Conservation (phyloP, 2,888 invertebrate genomes). For the Apantesis nais region DNA sequence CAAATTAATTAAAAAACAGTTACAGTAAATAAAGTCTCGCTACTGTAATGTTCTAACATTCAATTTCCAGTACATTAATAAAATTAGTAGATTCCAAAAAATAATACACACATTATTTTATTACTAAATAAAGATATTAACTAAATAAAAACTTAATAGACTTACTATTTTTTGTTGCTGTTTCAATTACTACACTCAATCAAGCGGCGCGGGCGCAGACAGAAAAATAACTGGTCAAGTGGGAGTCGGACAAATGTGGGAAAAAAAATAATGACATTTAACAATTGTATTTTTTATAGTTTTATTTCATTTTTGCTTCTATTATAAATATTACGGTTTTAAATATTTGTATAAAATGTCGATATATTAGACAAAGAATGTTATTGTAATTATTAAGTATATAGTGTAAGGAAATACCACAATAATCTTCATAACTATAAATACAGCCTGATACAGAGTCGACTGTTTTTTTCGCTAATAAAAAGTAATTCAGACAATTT, state of each 20-base stretch:
- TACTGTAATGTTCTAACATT: constrained; percentile 6
- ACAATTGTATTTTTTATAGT: background rate
- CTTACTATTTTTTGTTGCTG: constrained; percentile 32
- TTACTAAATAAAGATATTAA: constrained; percentile 20
- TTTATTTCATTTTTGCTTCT: background rate
- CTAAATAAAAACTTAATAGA: constrained; percentile 22
- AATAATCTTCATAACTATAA: background rate
- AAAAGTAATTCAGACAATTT: too few species aligned
- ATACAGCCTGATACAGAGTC: background rate
- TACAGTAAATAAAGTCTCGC: background rate
- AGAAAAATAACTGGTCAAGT: constrained; percentile 25
- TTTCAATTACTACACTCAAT: constrained; percentile 25
- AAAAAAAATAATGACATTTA: too few species aligned
- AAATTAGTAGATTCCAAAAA: constrained; percentile 24
- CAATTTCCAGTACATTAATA: constrained; percentile 19
- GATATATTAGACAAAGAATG: too few species aligned
- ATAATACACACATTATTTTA: constrained; percentile 22
- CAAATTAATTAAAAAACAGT: background rate
- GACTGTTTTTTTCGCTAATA: too few species aligned
- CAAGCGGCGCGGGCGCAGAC: constrained; percentile 20
- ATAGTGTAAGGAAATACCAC: too few species aligned
- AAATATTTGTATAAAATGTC: too few species aligned
- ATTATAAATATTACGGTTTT: background rate
- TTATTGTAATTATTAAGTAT: too few species aligned
- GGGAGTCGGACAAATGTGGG: background rate